phyloP scores from a whole-genome alignment of 35 echinoderm and acorn worm species.

The Lytechinus variegatus region DNA sequence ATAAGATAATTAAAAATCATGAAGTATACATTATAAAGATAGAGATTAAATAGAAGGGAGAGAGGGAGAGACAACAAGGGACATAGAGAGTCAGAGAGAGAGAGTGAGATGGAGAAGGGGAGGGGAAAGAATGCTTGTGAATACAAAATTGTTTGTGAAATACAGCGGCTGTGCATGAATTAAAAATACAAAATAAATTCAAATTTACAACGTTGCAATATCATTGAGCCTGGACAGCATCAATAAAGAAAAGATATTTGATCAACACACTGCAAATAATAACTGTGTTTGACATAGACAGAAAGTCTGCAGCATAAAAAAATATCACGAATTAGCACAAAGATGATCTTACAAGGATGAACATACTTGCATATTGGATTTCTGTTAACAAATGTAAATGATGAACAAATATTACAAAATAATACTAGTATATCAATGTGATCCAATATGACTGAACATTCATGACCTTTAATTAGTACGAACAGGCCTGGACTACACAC shows the following conservation, averaged over 20 bases:
- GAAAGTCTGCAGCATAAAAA: not conserved
- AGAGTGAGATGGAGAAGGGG: no score
- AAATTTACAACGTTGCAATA: no score
- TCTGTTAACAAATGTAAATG: not conserved
- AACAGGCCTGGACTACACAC: not conserved
- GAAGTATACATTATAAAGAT: no score
- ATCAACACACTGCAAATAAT: no score
- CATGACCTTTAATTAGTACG: not conserved
- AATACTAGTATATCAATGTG: not conserved
- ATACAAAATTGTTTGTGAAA: not conserved
- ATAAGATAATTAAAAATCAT: no score
- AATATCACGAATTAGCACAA: not conserved
- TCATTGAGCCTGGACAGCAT: no score
- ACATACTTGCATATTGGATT: not conserved
- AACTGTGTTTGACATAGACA: not conserved
- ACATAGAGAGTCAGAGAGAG: no score
- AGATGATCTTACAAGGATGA: not conserved
- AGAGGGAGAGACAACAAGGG: no score
- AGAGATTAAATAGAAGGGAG: no score
- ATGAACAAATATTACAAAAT: not conserved
- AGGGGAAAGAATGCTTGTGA: not conserved
- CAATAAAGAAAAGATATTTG: no score
- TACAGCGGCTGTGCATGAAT: no score
- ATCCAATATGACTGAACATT: not conserved
- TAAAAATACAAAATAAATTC: no score